Evolutionary conservation across 2,113 vertebrate species (phyloP).

Genomic region (Protobothrops mucrosquamatus): DNA sequence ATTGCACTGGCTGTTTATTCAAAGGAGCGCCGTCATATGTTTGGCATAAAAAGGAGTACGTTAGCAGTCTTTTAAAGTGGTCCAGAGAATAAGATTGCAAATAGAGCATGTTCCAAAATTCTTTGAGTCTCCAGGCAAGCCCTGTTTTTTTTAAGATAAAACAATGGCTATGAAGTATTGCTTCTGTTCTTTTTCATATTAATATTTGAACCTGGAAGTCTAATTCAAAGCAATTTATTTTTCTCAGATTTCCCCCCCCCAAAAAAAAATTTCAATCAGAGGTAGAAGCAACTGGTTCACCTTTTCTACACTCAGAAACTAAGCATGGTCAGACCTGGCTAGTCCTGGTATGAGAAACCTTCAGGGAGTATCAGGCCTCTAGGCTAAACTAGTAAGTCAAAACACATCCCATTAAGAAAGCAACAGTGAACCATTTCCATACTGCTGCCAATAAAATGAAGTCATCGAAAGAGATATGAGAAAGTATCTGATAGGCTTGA

Average conservation of each 20-base stretch:
- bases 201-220: slow-evolving; percentile 47
- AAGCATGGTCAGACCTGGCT: not conserved
- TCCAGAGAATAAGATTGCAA: not conserved
- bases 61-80: slow-evolving; percentile 2
- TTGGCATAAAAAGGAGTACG: slow-evolving; percentile 37
- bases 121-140: slow-evolving; percentile 31
- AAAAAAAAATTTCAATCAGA: not conserved
- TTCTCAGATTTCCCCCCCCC: slow-evolving; percentile 23
- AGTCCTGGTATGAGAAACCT: not conserved
- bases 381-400: not conserved
- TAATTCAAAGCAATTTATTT: slow-evolving; percentile 60
- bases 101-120: slow-evolving; percentile 26
- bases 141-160: slow-evolving; percentile 20
- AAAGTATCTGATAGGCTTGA: not conserved
- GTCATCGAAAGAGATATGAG: not conserved
- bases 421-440: not conserved
- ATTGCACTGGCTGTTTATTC: slow-evolving; percentile 37
- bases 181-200: slow-evolving; percentile 42
- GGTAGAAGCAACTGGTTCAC: not conserved
- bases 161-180: slow-evolving; percentile 32
- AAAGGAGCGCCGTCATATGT: slow-evolving; percentile 41
- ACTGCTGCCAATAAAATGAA: not conserved
- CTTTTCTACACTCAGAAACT: not conserved
- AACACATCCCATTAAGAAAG: not conserved
- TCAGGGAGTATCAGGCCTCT: not conserved